Conservation (phyloP, 2,797 vertebrate species). For the Harpagifer antarcticus region DNA sequence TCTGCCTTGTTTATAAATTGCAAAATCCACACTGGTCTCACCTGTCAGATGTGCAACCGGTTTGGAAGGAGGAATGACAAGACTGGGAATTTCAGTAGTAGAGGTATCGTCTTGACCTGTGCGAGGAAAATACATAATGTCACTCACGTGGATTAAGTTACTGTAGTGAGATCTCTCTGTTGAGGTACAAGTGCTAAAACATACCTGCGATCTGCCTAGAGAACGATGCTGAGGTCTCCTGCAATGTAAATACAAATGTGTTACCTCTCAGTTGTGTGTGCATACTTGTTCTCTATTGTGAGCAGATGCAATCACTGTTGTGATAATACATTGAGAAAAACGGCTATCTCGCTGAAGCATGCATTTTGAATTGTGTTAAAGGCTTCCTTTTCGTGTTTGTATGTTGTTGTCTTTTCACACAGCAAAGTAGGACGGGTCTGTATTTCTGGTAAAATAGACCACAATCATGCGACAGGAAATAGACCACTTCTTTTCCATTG, state of each 20-base stretch:
- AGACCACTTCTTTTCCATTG: slow-evolving; percentile 55
- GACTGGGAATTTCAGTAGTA: neutral
- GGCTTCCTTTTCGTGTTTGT: neutral
- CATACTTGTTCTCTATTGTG: neutral
- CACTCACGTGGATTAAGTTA: neutral
- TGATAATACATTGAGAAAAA: neutral
- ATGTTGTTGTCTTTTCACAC: neutral
- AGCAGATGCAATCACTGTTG: neutral
- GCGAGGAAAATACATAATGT: slow-evolving; percentile 19
- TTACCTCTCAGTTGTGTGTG: neutral
- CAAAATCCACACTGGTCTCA: slow-evolving; percentile 47
- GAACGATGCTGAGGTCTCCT: slow-evolving; percentile 19
- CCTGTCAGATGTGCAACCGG: slow-evolving; percentile 82
- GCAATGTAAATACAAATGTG: slow-evolving; percentile 28
- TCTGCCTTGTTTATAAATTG: neutral
- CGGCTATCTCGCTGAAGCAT: neutral
- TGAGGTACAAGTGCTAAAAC: slow-evolving; percentile 1
- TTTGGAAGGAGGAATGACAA: slow-evolving; percentile 64
- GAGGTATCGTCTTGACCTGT: slow-evolving; percentile 23
- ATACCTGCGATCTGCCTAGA: slow-evolving; percentile 53
- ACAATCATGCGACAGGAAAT: slow-evolving; percentile 8
- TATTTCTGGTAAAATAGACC: neutral
- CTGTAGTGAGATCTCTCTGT: neutral
- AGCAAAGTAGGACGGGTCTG: slow-evolving; percentile 7
- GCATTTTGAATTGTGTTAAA: neutral